These are phyloP conservation scores for Agrochola circellaris DNA, from an alignment of 2,888 invertebrate genomes.

Conservation along the genomic window DNA sequence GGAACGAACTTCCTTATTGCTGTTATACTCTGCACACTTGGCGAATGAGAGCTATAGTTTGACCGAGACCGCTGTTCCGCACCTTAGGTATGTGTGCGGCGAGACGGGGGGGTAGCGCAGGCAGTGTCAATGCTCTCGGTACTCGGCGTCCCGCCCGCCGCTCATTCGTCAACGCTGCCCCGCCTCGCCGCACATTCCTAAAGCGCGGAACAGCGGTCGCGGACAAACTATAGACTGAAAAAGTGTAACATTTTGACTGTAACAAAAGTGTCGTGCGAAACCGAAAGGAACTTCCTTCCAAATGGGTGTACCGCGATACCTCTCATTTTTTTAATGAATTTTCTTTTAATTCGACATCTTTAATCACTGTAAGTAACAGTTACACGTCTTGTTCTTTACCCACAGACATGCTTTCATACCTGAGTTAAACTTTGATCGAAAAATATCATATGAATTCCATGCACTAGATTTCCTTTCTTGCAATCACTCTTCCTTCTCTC, in stretches of 20 bases:
- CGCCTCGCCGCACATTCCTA: too few species aligned
- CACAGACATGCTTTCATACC: not conserved
- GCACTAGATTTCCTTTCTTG: not conserved
- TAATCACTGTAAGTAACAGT: not conserved
- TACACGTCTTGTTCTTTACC: not conserved
- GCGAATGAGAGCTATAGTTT: not conserved
- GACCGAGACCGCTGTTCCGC: too few species aligned
- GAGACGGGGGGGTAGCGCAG: too few species aligned
- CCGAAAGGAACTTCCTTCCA: not conserved
- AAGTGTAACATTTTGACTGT: not conserved
- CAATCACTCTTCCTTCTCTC: slow-evolving; percentile 1
- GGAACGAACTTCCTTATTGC: not conserved
- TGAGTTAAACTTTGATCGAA: not conserved
- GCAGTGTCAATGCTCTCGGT: too few species aligned
- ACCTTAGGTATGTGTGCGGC: too few species aligned
- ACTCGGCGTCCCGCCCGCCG: too few species aligned
- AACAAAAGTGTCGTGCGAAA: not conserved
- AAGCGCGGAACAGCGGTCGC: too few species aligned
- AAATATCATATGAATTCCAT: not conserved
- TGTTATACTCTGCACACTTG: not conserved
- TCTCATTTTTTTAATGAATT: not conserved
- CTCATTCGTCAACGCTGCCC: too few species aligned
- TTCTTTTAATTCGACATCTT: not conserved
- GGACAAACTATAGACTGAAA: too few species aligned
- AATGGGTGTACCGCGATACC: too few species aligned